Conservation (phyloP, 2,888 invertebrate species). For the Synanthedon tipuliformis region DNA sequence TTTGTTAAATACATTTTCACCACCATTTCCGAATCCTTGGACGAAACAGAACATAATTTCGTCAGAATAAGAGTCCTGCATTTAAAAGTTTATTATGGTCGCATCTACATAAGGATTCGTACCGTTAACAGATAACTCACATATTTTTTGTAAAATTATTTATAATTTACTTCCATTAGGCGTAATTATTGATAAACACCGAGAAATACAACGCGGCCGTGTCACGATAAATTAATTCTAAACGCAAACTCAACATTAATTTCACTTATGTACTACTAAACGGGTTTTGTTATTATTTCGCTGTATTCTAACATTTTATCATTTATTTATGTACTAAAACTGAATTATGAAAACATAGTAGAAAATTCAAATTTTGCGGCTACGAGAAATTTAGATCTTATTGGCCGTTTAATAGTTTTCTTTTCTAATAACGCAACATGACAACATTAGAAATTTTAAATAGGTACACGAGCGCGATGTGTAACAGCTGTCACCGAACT, state of each 20-base stretch:
- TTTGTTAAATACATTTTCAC: conserved; percentile 36
- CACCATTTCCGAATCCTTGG: conserved; percentile 71
- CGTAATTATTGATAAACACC: too few relatives aligned
- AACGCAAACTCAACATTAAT: conserved; percentile 6
- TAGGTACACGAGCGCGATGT: conserved; percentile 17
- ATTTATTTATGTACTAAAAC: not conserved
- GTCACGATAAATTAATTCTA: not conserved
- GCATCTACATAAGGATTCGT: too few relatives aligned
- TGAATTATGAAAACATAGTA: too few relatives aligned
- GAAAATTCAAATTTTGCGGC: too few relatives aligned
- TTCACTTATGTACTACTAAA: conserved; percentile 1
- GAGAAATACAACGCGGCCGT: too few relatives aligned
- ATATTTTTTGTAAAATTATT: too few relatives aligned
- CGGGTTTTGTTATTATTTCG: not conserved
- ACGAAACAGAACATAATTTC: conserved; percentile 79
- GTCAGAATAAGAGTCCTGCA: conserved; percentile 62
- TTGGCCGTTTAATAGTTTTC: too few relatives aligned
- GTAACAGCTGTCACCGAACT: conserved; percentile 49
- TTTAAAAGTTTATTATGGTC: conserved; percentile 33
- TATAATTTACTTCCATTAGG: too few relatives aligned
- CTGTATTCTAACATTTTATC: not conserved
- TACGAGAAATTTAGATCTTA: too few relatives aligned
- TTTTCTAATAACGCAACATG: too few relatives aligned
- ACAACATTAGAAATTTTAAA: too few relatives aligned
- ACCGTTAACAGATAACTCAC: too few relatives aligned